A percentile compares a stretch with the other conserved stretches of the same genome.
phyloP scores from a whole-genome alignment of 2,888 invertebrate species.

The Sabellastarte sp. region DNA sequence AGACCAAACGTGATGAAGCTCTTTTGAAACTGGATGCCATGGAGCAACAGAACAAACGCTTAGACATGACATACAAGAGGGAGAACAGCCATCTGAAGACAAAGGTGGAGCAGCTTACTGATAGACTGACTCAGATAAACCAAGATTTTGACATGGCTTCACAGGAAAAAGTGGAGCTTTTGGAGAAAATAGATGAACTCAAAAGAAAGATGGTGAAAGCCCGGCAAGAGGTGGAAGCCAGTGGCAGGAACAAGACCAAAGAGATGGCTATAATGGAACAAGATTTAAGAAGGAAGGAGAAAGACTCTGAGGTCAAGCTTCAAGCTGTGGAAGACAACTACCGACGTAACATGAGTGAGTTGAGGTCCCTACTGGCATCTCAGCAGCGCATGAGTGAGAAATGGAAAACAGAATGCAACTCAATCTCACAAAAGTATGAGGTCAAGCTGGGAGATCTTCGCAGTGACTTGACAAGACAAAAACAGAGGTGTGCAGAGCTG shows the following conservation, averaged over 20 bases:
- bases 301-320: conserved; percentile 49
- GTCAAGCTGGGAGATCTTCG: conserved; percentile 45
- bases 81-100: conserved; percentile 37
- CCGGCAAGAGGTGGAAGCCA: conserved; percentile 48
- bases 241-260: conserved; percentile 47
- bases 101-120: conserved; percentile 39
- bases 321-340: conserved; percentile 52
- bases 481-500: conserved; percentile 48
- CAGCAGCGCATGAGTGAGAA: conserved; percentile 56
- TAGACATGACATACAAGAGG: conserved; percentile 45
- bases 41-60: conserved; percentile 35
- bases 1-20: conserved; percentile 45
- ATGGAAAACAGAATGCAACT: conserved; percentile 58
- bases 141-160: conserved; percentile 45
- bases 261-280: conserved; percentile 50
- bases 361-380: conserved; percentile 46
- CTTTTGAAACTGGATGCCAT: conserved; percentile 40
- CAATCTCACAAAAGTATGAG: conserved; percentile 52
- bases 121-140: conserved; percentile 41
- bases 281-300: conserved; percentile 41
- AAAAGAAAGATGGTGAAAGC: conserved; percentile 39
- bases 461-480: conserved; percentile 41
- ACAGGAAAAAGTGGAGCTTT: conserved; percentile 41
- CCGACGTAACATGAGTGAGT: conserved; percentile 42
- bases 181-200: conserved; percentile 46